These are phyloP conservation scores for Hyperopisus bebe DNA, from an alignment of 2,113 vertebrate genomes.

Conservation along the genomic window DNA sequence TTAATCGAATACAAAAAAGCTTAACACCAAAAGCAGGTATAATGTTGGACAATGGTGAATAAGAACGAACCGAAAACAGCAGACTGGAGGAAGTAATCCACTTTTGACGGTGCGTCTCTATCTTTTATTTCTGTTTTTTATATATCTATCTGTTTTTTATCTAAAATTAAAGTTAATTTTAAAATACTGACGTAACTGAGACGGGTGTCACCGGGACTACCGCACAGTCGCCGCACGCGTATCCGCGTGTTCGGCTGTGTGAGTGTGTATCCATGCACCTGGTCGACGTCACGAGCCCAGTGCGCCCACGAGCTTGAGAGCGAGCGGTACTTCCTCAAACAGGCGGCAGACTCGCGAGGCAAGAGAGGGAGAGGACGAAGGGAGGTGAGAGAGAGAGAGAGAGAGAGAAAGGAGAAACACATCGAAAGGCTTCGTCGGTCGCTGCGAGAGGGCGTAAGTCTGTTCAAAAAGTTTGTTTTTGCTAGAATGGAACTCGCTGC, in stretches of 20 bases:
- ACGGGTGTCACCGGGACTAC: neutral
- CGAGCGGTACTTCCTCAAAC: conserved; percentile 51
- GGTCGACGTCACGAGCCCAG: conserved; percentile 50
- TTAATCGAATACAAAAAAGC: neutral
- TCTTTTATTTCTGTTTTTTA: neutral
- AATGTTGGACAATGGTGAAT: neutral
- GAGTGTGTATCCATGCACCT: conserved; percentile 20
- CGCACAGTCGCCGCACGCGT: neutral
- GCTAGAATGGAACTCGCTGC: neutral
- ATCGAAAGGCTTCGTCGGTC: neutral
- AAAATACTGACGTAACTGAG: neutral
- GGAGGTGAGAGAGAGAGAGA: neutral
- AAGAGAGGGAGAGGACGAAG: conserved; percentile 10
- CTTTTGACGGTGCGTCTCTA: neutral
- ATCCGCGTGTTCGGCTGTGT: neutral
- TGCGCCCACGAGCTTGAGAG: conserved; percentile 28
- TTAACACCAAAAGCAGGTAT: neutral
- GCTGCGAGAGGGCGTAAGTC: conserved; percentile 17
- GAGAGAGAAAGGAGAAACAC: conserved; percentile 10
- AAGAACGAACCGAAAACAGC: neutral
- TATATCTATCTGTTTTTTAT: neutral
- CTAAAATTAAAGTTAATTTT: neutral
- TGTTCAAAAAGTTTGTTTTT: neutral
- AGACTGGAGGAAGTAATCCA: neutral
- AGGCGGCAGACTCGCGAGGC: conserved; percentile 11